Evolutionary conservation across 2,888 invertebrate species (phyloP), one percentile per base, ranked within the genome.

Genomic region (Napeogenes inachia): DNA sequence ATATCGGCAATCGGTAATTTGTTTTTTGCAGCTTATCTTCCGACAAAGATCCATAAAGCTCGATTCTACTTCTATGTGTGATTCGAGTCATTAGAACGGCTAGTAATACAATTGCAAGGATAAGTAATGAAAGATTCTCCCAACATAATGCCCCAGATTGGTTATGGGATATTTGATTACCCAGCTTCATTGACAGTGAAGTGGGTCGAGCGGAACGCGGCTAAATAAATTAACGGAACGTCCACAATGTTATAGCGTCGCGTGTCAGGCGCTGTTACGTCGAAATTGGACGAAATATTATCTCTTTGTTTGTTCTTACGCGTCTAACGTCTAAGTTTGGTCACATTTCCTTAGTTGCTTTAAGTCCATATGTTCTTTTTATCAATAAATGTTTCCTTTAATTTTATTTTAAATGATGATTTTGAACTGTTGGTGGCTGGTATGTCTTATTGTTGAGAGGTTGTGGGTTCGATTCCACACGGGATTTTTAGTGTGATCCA

Each of bases 161-260:
- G 75, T 76, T 75, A 75, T 77, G 73, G 74, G 75, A 75, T 74
- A 78, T 76, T 83, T 84, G 82, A 84, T 81, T 75, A 73, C 75
- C 68, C 21, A 21, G 79, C 75, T 82, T 81, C 76, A 81, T 84
- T 80, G 79, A 79, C 75, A 75, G 73, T 69, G 68, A 76, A 85
- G 77, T 85, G 79, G 87, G 84, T 84, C 84, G 78, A 78, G 77
- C 75, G 80, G 78, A 85, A 81, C 82, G 81, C 78, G 75, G 72
- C 74, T 78, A 78, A 81, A 84, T 81, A 82, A 82, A 82, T 86
- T 82, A 83, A 78, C 74, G 73, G 71, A 73, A 70, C 71, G 21
- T 21, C 21, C 70, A 74, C 75, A 72, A 71, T 65, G 66, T 61
- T 69, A 68, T 62, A 66, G 66, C 58, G 56, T 63, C 57, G 69